These are phyloP conservation scores for Microvelia longipes DNA, from an alignment of 1,140 invertebrate species.

Conservation along the genomic window DNA sequence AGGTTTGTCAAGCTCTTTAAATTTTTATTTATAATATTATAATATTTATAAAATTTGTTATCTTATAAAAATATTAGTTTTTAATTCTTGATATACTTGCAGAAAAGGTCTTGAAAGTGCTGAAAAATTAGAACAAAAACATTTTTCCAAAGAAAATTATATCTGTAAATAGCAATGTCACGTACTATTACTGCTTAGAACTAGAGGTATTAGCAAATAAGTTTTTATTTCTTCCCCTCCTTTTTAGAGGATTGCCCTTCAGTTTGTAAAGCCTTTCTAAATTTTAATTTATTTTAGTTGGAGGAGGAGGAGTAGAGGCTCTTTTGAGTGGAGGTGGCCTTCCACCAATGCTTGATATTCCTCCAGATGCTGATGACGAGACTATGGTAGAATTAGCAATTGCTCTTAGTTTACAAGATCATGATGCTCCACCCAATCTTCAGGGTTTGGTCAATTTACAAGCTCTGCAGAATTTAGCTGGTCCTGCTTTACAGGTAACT, in stretches of 20 bases:
- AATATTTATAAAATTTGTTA: too few relatives aligned
- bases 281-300: slow-evolving; percentile 7
- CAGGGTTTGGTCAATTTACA: slow-evolving; percentile 34
- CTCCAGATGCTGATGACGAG: slow-evolving; percentile 84
- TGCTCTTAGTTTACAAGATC: slow-evolving; percentile 77
- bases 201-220: too few relatives aligned
- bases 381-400: slow-evolving; percentile 93
- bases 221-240: too few relatives aligned
- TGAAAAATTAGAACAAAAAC: too few relatives aligned
- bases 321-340: slow-evolving; percentile 40
- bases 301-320: slow-evolving; percentile 17
- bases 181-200: too few relatives aligned
- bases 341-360: slow-evolving; percentile 65
- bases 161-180: too few relatives aligned
- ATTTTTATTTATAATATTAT: background rate
- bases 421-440: slow-evolving; percentile 35
- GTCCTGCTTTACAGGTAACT: slow-evolving; percentile 29
- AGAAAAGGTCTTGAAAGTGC: too few relatives aligned
- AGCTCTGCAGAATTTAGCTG: slow-evolving; percentile 31
- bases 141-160: too few relatives aligned
- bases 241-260: too few relatives aligned
- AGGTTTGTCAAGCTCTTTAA: background rate
- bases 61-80: too few relatives aligned
- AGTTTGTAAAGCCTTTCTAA: too few relatives aligned
- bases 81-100: too few relatives aligned